Evolutionary conservation across 2,113 vertebrate species (phyloP), one percentile per base, ranked within the genome.

Genomic region (Reinhardtius hippoglossoides): DNA sequence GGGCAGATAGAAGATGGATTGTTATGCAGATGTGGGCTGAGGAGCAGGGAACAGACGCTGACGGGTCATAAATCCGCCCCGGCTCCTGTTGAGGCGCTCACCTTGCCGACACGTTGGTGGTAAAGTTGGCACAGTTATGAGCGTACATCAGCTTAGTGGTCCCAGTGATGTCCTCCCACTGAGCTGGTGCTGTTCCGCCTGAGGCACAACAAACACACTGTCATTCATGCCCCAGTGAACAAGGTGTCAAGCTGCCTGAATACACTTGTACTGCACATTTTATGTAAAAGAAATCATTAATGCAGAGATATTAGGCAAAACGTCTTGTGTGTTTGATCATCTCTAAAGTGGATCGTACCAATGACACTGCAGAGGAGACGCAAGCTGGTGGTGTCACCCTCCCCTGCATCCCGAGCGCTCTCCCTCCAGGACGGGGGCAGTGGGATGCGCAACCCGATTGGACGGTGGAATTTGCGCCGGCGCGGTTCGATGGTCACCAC

Each of bases 81-180:
- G 64, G 21, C 23, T 20, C 2, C 2, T 16, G 52, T 14, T 24
- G 23, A 61, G 67, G 16, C 0, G 48, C 93, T 95, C 86, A 99
- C 98, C 98, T 97, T 87, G 98, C 98, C 46, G 98, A 99, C 12
- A 99, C 98, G 0, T 99, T 99, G 87, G 98, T 99, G 83, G 98
- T 99, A 57, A 99, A 99, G 93, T 95, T 97, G 83, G 97, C 98
- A 26, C 98, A 99, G 86, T 95, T 97, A 0, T 96, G 94, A 83
- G 96, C 95, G 8, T 99, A 99, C 85, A 98, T 88, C 18, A 99
- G 93, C 87, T 98, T 99, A 1, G 98, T 99, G 68, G 97, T 99
- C 82, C 98, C 98, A 0, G 97, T 99, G 84, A 99, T 99, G 76
- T 99, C 98, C 88, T 99, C 98, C 98, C 98, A 99, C 90, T 99